These are phyloP conservation scores for Zoanthus sociatus DNA, from an alignment of 92 coral and sea anemone genomes.

Conservation along the genomic window DNA sequence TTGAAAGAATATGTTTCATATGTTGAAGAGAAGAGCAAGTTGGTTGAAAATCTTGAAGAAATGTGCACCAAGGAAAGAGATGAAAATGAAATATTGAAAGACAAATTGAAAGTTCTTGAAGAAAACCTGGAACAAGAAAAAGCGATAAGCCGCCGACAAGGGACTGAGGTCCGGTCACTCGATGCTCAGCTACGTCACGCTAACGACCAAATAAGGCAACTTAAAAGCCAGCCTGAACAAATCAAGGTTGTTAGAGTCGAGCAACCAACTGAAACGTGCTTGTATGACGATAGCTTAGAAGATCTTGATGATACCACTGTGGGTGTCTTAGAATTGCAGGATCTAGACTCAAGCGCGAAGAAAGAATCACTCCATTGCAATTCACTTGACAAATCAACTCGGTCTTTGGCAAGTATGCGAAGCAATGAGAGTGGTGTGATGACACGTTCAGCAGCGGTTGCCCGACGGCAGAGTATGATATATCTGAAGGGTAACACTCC, in stretches of 20 bases:
- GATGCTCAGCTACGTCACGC: constrained; percentile 93
- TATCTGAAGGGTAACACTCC: constrained; percentile 82
- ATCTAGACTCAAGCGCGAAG: constrained; percentile 52
- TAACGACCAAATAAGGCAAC: constrained; percentile 76
- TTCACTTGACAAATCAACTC: constrained; percentile 35
- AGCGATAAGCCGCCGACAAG: constrained; percentile 75
- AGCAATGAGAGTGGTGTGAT: constrained; percentile 51
- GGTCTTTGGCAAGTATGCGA: constrained; percentile 73
- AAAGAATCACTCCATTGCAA: constrained; percentile 37
- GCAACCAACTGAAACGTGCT: constrained; percentile 36
- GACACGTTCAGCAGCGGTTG: constrained; percentile 60
- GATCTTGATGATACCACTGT: constrained; percentile 56
- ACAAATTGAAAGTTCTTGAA: constrained; percentile 61
- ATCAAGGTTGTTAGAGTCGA: constrained; percentile 29
- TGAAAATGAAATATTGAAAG: constrained; percentile 48
- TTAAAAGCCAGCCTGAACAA: constrained; percentile 24
- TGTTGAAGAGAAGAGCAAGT: constrained; percentile 66
- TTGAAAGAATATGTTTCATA: constrained; percentile 55
- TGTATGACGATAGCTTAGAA: constrained; percentile 65
- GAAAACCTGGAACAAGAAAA: constrained; percentile 73
- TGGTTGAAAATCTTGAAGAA: constrained; percentile 64
- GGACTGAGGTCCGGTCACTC: constrained; percentile 84
- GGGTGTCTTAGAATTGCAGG: constrained; percentile 58
- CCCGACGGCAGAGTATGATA: constrained; percentile 87
- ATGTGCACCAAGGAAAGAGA: constrained; percentile 55